Evolutionary conservation across 2,888 invertebrate genomes (phyloP).

Genomic region (Apeira syringaria): DNA sequence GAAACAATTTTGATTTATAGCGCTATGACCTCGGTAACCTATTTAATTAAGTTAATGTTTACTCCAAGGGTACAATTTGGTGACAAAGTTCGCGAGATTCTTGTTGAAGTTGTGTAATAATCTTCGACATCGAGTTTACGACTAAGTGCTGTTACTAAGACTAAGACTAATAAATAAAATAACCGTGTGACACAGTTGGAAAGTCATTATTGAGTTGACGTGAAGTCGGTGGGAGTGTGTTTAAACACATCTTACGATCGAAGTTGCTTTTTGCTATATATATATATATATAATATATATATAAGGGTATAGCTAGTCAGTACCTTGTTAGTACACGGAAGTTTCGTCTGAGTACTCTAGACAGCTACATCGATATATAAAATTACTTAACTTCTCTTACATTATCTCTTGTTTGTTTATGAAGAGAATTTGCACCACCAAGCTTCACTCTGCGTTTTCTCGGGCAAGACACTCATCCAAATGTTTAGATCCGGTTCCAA

Average conservation of each 20-base stretch:
- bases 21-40: conserved; percentile 5
- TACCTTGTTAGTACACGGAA: conserved; percentile 12
- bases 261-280: conserved; percentile 11
- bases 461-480: too few relatives aligned
- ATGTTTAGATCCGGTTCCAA: too few relatives aligned
- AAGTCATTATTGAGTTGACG: conserved; percentile 17
- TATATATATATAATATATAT: too few relatives aligned
- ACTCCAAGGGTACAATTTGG: conserved; percentile 12
- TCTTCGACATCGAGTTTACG: conserved; percentile 18
- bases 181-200: conserved; percentile 18
- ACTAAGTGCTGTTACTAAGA: conserved; percentile 17
- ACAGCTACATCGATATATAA: too few relatives aligned
- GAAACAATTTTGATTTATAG: conserved; percentile 8
- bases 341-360: too few relatives aligned
- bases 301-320: conserved; percentile 1
- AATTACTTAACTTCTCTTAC: too few relatives aligned
- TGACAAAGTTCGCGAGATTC: conserved; percentile 16
- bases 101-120: conserved; percentile 19
- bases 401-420: too few relatives aligned
- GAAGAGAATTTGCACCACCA: too few relatives aligned
- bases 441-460: too few relatives aligned
- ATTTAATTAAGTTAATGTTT: conserved; percentile 17
- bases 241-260: conserved; percentile 16
- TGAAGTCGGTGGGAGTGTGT: conserved; percentile 11
- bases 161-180: conserved; percentile 23